Percentiles rank a stretch among this genome's conserved stretches.
Evolutionary conservation across 2,113 vertebrate genomes (phyloP).

Genomic region (Otocyon megalotis): DNA sequence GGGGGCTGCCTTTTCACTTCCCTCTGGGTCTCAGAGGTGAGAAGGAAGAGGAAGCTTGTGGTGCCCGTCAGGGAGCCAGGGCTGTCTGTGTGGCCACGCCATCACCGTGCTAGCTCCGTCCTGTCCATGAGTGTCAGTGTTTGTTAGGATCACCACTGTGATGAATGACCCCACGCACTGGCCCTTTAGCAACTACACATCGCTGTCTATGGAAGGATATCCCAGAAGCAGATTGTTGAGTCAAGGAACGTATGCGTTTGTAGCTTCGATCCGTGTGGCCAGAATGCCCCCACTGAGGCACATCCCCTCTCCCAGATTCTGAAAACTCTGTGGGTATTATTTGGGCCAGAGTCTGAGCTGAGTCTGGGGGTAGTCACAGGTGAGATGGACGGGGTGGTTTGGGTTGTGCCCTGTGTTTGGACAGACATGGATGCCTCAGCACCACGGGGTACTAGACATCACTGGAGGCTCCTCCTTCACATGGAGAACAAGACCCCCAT

Average conservation of each 20-base stretch:
- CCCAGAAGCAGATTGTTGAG: background rate
- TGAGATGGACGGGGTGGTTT: background rate
- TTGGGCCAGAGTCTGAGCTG: background rate
- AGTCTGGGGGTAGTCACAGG: background rate
- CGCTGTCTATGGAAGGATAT: rapidly evolving
- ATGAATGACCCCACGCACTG: rapidly evolving
- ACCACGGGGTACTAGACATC: rapidly evolving
- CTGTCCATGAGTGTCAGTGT: rapidly evolving
- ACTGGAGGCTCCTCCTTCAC: too few relatives aligned
- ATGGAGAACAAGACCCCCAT: background rate
- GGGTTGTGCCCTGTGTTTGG: rapidly evolving
- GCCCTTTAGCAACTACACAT: rapidly evolving
- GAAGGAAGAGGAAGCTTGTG: rapidly evolving
- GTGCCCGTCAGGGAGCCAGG: rapidly evolving
- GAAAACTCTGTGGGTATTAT: rapidly evolving
- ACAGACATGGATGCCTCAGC: background rate
- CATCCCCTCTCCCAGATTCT: rapidly evolving
- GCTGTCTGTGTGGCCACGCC: rapidly evolving
- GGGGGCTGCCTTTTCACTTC: background rate
- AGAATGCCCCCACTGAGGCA: background rate
- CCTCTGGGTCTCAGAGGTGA: rapidly evolving
- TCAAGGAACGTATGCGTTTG: rapidly evolving
- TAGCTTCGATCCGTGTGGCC: background rate
- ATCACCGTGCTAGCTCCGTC: rapidly evolving
- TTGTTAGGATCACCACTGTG: rapidly evolving